A percentile compares a stretch with the other conserved stretches of the same genome.
Conservation (phyloP, 2,797 vertebrate species). For the Carcharodon carcharias region DNA sequence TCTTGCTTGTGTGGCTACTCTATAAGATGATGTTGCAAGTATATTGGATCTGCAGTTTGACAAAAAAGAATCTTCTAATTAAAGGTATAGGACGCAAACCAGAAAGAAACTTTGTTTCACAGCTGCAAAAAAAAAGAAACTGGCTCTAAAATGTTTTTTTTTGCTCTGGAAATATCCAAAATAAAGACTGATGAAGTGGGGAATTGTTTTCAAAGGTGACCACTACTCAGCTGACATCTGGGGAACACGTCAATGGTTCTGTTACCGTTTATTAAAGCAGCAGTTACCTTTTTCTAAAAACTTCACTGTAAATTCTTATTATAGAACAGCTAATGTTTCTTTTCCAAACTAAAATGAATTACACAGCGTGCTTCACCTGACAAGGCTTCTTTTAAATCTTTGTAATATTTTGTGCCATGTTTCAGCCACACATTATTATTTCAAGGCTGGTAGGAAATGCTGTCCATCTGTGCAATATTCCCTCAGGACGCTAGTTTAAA, state of each 20-base stretch:
- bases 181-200: not conserved
- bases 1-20: not conserved
- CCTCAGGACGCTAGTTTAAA: conserved; percentile 39
- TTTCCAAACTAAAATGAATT: conserved; percentile 5
- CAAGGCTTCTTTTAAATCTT: conserved; percentile 49
- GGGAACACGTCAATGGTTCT: conserved; percentile 16
- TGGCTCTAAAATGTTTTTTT: conserved; percentile 11
- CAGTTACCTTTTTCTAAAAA: not conserved
- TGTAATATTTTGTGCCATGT: conserved; percentile 46
- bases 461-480: conserved; percentile 39
- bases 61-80: not conserved
- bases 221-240: conserved; percentile 28
- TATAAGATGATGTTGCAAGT: not conserved
- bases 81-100: not conserved
- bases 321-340: conserved; percentile 14
- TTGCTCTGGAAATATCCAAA: conserved; percentile 4
- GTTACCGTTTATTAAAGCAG: not conserved
- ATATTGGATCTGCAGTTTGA: not conserved
- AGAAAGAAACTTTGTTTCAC: not conserved
- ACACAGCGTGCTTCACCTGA: not conserved
- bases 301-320: conserved; percentile 22
- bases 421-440: conserved; percentile 51
- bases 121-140: not conserved
- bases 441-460: conserved; percentile 43
- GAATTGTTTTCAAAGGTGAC: conserved; percentile 18